Evolutionary conservation across 2,113 vertebrate genomes (phyloP), one percentile per base, ranked within the genome.

Genomic region (Leuciscus idus): DNA sequence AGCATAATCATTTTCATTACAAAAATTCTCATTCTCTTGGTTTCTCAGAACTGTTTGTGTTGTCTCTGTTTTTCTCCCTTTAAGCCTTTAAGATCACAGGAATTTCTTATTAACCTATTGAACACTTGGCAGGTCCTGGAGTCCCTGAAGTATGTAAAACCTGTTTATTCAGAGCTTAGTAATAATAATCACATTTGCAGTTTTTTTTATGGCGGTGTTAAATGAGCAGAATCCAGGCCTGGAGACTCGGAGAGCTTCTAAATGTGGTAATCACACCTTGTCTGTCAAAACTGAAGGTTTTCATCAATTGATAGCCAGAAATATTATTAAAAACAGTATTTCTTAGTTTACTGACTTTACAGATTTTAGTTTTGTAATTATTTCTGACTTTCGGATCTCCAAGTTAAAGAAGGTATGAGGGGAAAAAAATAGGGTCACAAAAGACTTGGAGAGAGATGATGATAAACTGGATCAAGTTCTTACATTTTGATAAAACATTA

Each of bases 111-210:
- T 77, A 77, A 57, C 30, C 21, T 57, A 36, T 6, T 78, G 30
- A 78, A 78, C 19, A 23, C 8, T 78, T 78, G 74, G 74, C 48
- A 33, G 50, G 17, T 48, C 26, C 15, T 55, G 30, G 52, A 39
- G 55, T 78, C 76, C 52, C 52, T 55, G 75, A 55, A 55, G 28
- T 23, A 43, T 72, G 11, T 17, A 43, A 43, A 80, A 59, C 21
- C 33, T 61, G 57, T 80, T 80, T 80, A 4, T 80, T n/a, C 13
- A 39, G 28, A 52, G 75, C 75, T 55, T 55, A 33, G 30, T 36
- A 13, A 52, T 77, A 77, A 55, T 78, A 78, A 78, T 78, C 52
- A n/a, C 76, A 36, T 78, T 59, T 39, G 28, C 52, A n/a, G 52
- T 39, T 55, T 43, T 78, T 57, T 78, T 57, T 55, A 59, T 78